phyloP scores from a whole-genome alignment of 2,797 vertebrate genomes.

The Molossus alvarezi region DNA sequence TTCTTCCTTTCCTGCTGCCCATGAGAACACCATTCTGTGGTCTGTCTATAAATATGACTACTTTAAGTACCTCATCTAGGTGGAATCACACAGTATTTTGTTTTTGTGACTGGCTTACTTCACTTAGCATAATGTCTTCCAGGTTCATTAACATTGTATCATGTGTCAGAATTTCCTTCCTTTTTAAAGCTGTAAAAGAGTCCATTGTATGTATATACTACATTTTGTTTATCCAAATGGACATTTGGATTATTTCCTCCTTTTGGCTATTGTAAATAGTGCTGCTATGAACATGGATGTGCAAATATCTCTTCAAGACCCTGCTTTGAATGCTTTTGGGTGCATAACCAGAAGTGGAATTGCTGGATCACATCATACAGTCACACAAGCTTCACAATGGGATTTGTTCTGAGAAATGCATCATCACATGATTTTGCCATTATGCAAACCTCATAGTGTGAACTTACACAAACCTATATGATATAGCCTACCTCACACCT shows the following conservation, averaged over 20 bases:
- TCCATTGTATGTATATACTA: not conserved
- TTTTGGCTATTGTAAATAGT: not conserved
- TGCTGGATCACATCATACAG: not conserved
- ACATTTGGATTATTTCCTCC: not conserved
- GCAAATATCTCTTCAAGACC: not conserved
- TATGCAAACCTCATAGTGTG: not conserved
- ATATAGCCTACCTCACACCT: not conserved
- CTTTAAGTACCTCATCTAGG: not conserved
- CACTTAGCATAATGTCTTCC: not conserved
- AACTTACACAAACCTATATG: not conserved
- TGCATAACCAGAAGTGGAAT: not conserved
- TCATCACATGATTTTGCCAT: not conserved
- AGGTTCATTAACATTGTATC: not conserved
- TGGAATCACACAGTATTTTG: not conserved
- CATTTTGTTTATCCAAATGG: not conserved
- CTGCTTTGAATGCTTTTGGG: not conserved
- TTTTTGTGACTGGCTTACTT: not conserved
- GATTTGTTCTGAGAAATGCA: not conserved
- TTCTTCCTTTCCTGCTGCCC: not conserved
- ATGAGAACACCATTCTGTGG: not conserved
- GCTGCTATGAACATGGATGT: not conserved
- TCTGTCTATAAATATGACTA: not conserved
- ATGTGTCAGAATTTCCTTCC: not conserved
- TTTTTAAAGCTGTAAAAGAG: not conserved
- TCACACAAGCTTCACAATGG: not conserved